phyloP scores from a whole-genome alignment of 2,113 vertebrate species.

The Chauna torquata region DNA sequence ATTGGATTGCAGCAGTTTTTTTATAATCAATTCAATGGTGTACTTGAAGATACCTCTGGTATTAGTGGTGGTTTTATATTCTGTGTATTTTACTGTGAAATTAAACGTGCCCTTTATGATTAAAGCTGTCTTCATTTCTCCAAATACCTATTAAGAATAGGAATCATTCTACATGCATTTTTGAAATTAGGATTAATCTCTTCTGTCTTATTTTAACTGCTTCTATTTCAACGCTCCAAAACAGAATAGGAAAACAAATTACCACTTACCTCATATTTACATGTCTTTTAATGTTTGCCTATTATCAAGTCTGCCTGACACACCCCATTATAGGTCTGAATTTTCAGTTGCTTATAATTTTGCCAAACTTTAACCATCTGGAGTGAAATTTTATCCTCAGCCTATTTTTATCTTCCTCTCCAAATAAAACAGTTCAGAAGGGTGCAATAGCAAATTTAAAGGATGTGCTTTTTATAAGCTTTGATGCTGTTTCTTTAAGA shows the following conservation, averaged over 20 bases:
- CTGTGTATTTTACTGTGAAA: neutral
- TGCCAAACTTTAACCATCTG: neutral
- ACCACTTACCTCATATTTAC: neutral
- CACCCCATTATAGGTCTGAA: neutral
- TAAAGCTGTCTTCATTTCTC: neutral
- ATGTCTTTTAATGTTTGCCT: neutral
- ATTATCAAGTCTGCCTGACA: neutral
- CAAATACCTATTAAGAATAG: neutral
- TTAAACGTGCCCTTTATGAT: neutral
- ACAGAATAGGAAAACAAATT: neutral
- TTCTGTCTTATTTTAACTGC: neutral
- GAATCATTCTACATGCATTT: neutral
- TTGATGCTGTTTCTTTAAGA: neutral
- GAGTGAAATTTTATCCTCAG: neutral
- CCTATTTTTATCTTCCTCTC: neutral
- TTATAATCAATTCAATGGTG: neutral
- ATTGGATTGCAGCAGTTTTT: neutral
- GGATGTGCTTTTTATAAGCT: neutral
- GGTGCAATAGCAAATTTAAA: neutral
- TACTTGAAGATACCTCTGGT: neutral
- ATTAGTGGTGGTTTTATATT: neutral
- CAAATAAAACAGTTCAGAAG: neutral
- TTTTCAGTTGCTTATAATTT: constrained; percentile 8
- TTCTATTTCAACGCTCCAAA: neutral
- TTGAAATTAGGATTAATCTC: neutral